phyloP scores from a whole-genome alignment of 2,113 vertebrate species.

The Syngnathoides biaculeatus region DNA sequence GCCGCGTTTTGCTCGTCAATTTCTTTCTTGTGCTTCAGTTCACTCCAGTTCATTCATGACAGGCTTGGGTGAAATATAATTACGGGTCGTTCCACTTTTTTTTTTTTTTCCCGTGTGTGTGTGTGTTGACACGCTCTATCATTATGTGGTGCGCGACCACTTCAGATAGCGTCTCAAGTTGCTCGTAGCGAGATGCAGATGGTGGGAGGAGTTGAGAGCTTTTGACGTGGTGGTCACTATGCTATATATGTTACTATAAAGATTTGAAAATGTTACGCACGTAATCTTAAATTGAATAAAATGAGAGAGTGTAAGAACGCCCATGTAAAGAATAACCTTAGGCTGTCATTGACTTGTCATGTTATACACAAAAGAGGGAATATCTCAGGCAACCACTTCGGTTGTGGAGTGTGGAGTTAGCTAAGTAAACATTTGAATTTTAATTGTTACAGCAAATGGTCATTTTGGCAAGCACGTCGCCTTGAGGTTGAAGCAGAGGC shows the following conservation, averaged over 20 bases:
- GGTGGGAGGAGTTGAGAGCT: conserved; percentile 1
- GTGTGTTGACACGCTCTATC: conserved; percentile 26
- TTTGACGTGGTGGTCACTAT: background rate
- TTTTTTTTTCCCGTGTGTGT: conserved; percentile 15
- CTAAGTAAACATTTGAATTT: background rate
- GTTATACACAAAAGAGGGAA: background rate
- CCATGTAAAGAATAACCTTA: background rate
- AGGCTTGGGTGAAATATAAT: conserved; percentile 11
- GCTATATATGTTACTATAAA: background rate
- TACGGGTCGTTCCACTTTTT: conserved; percentile 15
- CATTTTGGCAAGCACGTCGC: background rate
- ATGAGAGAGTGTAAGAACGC: background rate
- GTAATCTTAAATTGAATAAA: background rate
- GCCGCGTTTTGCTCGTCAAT: background rate
- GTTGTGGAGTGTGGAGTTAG: background rate
- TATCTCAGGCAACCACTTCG: background rate
- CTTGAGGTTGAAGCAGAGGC: background rate
- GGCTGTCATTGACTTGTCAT: background rate
- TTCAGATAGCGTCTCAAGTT: conserved; percentile 36
- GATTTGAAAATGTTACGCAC: background rate
- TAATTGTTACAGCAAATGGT: background rate
- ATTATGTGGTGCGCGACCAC: conserved; percentile 53
- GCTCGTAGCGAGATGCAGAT: background rate
- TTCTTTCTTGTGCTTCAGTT: background rate
- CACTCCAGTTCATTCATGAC: background rate